Conservation (phyloP, 2,113 vertebrate genomes). For the Pteruthius melanotis region DNA sequence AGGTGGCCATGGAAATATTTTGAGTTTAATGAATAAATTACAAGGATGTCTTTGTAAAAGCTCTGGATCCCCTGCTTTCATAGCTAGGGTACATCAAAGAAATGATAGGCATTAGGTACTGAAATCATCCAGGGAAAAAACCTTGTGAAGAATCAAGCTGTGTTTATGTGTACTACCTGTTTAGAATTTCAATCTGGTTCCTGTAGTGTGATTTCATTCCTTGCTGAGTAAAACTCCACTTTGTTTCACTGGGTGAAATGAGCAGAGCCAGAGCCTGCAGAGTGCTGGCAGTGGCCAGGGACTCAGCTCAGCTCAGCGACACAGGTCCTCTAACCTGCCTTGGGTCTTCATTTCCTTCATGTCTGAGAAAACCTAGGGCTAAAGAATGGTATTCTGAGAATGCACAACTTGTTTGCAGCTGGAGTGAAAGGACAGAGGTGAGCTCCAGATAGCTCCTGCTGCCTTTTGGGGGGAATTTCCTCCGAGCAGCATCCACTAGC, state of each 20-base stretch:
- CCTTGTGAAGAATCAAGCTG: not conserved
- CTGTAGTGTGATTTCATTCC: not conserved
- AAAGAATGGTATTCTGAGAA: not conserved
- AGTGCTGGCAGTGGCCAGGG: not conserved
- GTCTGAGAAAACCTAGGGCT: not conserved
- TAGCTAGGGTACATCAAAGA: not conserved
- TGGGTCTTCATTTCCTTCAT: not conserved
- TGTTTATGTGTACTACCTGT: not conserved
- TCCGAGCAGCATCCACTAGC: not conserved
- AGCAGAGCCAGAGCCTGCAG: not conserved
- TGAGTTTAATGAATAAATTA: not conserved
- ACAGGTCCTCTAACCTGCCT: rapidly evolving
- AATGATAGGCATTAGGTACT: not conserved
- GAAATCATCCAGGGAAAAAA: not conserved
- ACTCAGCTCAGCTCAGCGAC: not conserved
- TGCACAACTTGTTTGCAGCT: not conserved
- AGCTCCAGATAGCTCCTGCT: not conserved
- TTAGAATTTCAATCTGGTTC: not conserved
- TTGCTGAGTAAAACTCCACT: not conserved
- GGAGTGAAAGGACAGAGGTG: not conserved
- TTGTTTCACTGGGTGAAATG: not conserved
- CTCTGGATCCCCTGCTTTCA: not conserved
- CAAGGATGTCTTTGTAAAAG: not conserved
- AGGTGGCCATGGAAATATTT: not conserved
- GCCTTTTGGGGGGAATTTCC: not conserved